Evolutionary conservation across 2,797 vertebrate genomes (phyloP), one percentile per base, ranked within the genome.

Genomic region (Poeciliopsis presidionis): DNA sequence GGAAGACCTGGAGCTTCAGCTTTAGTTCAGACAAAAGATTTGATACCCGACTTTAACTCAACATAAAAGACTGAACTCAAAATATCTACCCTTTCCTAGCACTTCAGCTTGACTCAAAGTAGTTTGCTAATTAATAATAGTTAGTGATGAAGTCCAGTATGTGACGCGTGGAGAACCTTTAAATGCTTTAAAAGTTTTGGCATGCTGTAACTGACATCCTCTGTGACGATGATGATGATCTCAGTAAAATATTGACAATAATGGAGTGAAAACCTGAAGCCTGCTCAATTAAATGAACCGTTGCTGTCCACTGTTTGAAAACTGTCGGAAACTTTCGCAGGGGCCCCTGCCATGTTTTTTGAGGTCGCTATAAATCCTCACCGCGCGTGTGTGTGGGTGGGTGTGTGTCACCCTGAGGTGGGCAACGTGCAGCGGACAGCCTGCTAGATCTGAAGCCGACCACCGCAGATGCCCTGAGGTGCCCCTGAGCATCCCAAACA

Each of bases 401-500:
- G 70, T 82, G 43, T 72, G 55, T 75, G 77, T 82, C 1, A 16
- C 78, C 86, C 81, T 28, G 75, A 80, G 81, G 74, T 86, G 75
- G 51, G 63, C 72, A 79, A 39, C 9, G n/a, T 69, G 46, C 25
- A 30, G 76, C 72, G 74, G 79, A 81, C 85, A 80, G 82, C 82
- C 77, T 86, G 79, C 82, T 75, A 81, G n/a, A 77, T 78, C 73
- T 78, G 46, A 79, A 41, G 51, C 46, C 53, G 47, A 57, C 78
- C 74, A 87, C 57, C 84, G 69, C 22, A 14, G 72, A 89, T 70
- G 80, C 90, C 85, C 59, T 73, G 81, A 74, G 84, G 80, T 86
- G 80, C 77, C 90, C 83, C 72, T 72, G 80, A 83, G 86, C 86
- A 77, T 51, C 85, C 76, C 83, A 85, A 87, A 88, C 88, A 72